These are phyloP conservation scores for Asbolus verrucosus DNA, from an alignment of 1,140 invertebrate species.

Conservation along the genomic window DNA sequence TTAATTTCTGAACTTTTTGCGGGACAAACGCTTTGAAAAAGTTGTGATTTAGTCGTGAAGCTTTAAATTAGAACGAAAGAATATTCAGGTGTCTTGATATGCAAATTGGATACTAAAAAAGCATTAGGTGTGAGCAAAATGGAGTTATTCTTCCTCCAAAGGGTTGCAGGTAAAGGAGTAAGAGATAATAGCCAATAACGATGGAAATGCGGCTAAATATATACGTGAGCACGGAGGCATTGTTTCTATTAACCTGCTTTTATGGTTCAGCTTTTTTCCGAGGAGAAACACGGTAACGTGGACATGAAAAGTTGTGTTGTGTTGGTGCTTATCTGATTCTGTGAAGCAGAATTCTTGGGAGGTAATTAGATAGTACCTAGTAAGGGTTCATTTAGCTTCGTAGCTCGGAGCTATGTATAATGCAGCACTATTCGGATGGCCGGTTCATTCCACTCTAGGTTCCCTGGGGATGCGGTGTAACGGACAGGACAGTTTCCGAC, in stretches of 20 bases:
- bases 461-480: constrained; percentile 41
- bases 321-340: neutral
- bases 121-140: constrained; percentile 48
- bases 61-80: constrained; percentile 3
- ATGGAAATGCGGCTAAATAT: constrained; percentile 50
- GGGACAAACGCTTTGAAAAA: too few species aligned
- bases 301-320: neutral
- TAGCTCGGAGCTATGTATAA: constrained; percentile 40
- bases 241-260: constrained; percentile 35
- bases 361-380: constrained; percentile 17
- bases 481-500: constrained; percentile 49
- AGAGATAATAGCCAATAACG: constrained; percentile 55
- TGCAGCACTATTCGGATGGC: constrained; percentile 30
- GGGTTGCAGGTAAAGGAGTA: constrained; percentile 47
- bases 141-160: constrained; percentile 51
- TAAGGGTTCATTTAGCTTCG: neutral
- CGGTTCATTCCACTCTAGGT: constrained; percentile 43
- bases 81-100: constrained; percentile 15
- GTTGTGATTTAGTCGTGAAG: constrained; percentile 3
- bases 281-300: neutral
- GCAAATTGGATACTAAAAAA: constrained; percentile 43
- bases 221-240: constrained; percentile 44
- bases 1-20: too few species aligned
- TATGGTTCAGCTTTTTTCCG: constrained; percentile 1
- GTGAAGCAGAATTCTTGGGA: too few species aligned